These are phyloP conservation scores for Enhydra lutris DNA, from an alignment of 2,113 vertebrate genomes.

Conservation along the genomic window DNA sequence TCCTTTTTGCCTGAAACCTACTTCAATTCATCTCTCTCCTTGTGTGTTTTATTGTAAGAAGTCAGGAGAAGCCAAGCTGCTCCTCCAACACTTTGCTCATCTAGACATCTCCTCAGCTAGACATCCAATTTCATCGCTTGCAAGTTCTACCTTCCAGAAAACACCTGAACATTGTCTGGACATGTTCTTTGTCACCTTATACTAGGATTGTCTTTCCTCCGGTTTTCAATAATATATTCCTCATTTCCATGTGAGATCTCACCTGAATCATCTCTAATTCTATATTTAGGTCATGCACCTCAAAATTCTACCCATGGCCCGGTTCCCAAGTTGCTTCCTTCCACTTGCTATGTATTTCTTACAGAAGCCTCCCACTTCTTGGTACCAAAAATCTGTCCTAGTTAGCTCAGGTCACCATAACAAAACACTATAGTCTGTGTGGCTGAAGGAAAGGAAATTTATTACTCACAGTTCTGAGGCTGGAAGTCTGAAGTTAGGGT, in stretches of 20 bases:
- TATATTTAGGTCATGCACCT: not conserved
- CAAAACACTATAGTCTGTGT: not conserved
- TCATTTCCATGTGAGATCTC: not conserved
- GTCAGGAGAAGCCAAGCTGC: not conserved
- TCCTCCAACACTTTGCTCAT: not conserved
- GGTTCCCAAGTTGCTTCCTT: not conserved
- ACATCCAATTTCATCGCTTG: not conserved
- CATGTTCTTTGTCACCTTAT: not conserved
- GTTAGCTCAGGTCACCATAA: not conserved
- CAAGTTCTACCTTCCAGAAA: not conserved
- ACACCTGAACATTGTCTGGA: not conserved
- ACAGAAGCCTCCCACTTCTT: not conserved
- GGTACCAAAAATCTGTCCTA: not conserved
- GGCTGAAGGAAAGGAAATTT: not conserved
- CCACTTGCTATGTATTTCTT: not conserved
- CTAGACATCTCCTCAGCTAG: not conserved
- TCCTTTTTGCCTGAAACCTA: not conserved
- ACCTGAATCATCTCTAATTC: not conserved
- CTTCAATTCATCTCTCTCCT: not conserved
- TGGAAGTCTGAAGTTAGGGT: not conserved
- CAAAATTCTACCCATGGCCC: not conserved
- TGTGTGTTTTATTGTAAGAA: not conserved
- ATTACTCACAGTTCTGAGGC: not conserved
- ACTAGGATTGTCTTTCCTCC: not conserved
- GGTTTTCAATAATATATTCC: not conserved